phyloP scores from a whole-genome alignment of 92 coral and sea anemone species.

The Zoanthus sociatus region DNA sequence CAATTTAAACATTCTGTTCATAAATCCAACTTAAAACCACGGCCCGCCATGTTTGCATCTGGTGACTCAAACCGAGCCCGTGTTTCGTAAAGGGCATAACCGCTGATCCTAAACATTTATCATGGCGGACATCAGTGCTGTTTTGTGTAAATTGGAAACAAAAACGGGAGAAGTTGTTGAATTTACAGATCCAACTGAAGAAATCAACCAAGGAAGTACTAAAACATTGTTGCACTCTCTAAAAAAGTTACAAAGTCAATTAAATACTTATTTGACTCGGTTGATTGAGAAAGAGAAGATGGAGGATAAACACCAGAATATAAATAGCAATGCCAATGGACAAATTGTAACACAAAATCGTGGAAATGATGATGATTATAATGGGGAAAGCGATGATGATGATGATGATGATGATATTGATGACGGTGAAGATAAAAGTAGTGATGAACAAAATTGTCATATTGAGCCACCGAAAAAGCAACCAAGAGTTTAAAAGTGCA shows the following conservation, averaged over 20 bases:
- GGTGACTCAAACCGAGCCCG: slow-evolving; percentile 27
- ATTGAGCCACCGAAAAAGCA: neutral
- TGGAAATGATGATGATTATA: neutral
- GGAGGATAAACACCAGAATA: neutral
- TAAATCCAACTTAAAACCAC: neutral
- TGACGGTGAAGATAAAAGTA: neutral
- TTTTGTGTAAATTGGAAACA: neutral
- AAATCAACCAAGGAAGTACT: slow-evolving; percentile 4
- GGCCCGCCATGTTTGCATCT: slow-evolving; percentile 46
- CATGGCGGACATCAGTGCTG: slow-evolving; percentile 3
- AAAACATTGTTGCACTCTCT: slow-evolving; percentile 22
- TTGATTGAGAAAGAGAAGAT: slow-evolving; percentile 28
- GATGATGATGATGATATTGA: neutral
- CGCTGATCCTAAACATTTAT: slow-evolving; percentile 17
- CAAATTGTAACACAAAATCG: neutral
- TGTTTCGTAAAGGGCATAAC: neutral
- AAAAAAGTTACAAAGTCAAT: slow-evolving; percentile 12
- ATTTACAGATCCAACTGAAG: slow-evolving; percentile 21
- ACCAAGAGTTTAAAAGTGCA: neutral
- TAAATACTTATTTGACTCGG: slow-evolving; percentile 13
- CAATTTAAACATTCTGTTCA: slow-evolving; percentile 9
- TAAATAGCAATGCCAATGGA: neutral
- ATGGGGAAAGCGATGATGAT: neutral
- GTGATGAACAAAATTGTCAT: neutral
- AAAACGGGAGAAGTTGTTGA: slow-evolving; percentile 38